Percentiles rank a stretch among this genome's conserved stretches.
Conservation (phyloP, 2,113 vertebrate species). For the Callopanchax toddi region DNA sequence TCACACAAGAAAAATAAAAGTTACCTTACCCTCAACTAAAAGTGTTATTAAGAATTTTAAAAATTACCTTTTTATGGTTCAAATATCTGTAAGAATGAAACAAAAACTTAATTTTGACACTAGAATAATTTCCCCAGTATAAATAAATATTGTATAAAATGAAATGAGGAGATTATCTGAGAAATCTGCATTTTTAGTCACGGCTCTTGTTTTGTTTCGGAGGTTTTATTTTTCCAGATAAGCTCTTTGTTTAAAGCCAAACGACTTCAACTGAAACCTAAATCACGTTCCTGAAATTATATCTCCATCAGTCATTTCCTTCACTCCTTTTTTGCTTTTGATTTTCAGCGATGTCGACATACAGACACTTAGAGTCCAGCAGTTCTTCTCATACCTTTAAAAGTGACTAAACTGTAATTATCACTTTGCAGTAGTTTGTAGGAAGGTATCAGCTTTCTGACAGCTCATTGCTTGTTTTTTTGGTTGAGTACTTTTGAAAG, state of each 20-base stretch:
- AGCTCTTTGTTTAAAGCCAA: neutral
- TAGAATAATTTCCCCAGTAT: too few species aligned
- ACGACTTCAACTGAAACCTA: neutral
- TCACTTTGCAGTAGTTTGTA: neutral
- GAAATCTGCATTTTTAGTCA: neutral
- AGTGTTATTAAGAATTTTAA: too few species aligned
- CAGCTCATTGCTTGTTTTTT: slow-evolving; percentile 40
- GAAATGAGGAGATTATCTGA: too few species aligned
- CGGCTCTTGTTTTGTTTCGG: neutral
- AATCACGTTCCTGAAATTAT: neutral
- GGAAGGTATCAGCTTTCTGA: slow-evolving; percentile 24
- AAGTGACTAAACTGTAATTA: slow-evolving; percentile 15
- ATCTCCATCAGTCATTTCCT: slow-evolving; percentile 17
- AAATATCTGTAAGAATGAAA: too few species aligned
- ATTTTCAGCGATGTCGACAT: neutral
- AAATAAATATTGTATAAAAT: too few species aligned
- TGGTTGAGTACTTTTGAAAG: slow-evolving; percentile 20
- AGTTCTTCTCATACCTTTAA: slow-evolving; percentile 6
- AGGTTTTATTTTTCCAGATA: neutral
- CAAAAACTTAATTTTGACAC: too few species aligned
- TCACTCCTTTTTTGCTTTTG: neutral
- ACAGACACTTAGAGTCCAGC: neutral
- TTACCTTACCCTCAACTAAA: too few species aligned
- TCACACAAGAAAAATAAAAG: too few species aligned
- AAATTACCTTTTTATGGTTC: too few species aligned